Evolutionary conservation across 2,888 invertebrate genomes (phyloP).

Genomic region (Pimpla rufipes): DNA sequence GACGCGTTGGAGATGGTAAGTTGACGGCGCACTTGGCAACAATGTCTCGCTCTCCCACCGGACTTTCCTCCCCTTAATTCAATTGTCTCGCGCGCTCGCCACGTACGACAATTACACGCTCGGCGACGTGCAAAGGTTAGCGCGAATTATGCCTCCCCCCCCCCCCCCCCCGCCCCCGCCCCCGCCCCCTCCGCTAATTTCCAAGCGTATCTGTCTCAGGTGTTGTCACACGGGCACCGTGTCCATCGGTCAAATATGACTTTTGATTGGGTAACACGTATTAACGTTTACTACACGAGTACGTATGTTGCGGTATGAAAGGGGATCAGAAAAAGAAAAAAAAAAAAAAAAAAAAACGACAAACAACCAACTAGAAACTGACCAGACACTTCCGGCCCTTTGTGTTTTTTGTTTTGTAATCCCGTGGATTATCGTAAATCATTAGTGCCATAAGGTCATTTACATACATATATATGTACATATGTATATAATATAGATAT

Average conservation of each 20-base stretch:
- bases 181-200: neutral
- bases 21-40: slow-evolving; percentile 44
- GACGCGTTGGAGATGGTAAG: slow-evolving; percentile 71
- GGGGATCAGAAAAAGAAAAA: neutral
- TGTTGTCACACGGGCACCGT: slow-evolving; percentile 17
- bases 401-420: slow-evolving; percentile 1
- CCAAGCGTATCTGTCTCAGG: slow-evolving; percentile 3
- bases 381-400: too few relatives aligned
- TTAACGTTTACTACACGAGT: slow-evolving; percentile 25
- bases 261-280: slow-evolving; percentile 52
- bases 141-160: neutral
- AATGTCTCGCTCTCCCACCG: neutral
- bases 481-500: slow-evolving; percentile 6
- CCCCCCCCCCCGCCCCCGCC: too few relatives aligned
- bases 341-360: slow-evolving; percentile 4
- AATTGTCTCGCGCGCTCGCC: slow-evolving; percentile 17
- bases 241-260: slow-evolving; percentile 39
- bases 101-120: slow-evolving; percentile 1
- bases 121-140: slow-evolving; percentile 29
- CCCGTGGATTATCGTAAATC: slow-evolving; percentile 51
- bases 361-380: too few relatives aligned
- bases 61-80: neutral
- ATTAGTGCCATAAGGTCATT: slow-evolving; percentile 48
- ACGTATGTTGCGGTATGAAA: slow-evolving; percentile 28
- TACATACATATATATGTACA: slow-evolving; percentile 12